Evolutionary conservation across 2,888 invertebrate species (phyloP), one percentile per base, ranked within the genome.

Genomic region (Neria commutata): DNA sequence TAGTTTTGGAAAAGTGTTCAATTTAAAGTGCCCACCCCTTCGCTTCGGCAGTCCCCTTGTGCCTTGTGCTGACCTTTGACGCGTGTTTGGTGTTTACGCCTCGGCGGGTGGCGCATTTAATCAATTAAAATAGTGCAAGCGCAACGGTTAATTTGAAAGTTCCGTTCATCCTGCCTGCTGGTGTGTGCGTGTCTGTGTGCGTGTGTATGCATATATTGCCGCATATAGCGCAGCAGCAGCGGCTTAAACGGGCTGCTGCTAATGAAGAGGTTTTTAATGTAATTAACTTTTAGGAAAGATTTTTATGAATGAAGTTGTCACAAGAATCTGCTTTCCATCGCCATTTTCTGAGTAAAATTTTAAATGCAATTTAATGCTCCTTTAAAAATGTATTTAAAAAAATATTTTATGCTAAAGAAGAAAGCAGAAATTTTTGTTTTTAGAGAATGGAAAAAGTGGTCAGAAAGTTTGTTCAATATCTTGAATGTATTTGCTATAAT

Each of bases 71-170:
- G 58, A 51, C 58, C 58, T 54, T 58, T 58, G 53, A 49, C 58
- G 48, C 58, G 58, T 54, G 58, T 42, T 34, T 37, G 48, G 19
- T 42, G 53, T 50, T 26, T 42, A 19, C 23, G 23, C 25, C 58
- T 40, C 49, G 29, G 49, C 54, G 42, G 58, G 58, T 45, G 58
- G 53, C 58, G 58, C 58, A 58, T 58, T 58, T 24, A 8, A 58
- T 58, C 53, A 58, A 58, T 58, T 58, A 58, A 53, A 58, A 42
- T 49, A 53, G 58, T 42, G 54, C 54, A 34, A 54, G 51, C 54
- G 58, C 40, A 29, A 23, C 50, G 34, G 58, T 58, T 58, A 58
- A 58, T 54, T 58, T 58, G n/a, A 49, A 24, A 57, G n/a, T 37
- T 14, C 10, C n/a, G 4, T 37, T 29, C 29, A 29, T 29, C 6